Evolutionary conservation across 2,113 vertebrate genomes (phyloP).

Genomic region (Acrocephalus arundinaceus): DNA sequence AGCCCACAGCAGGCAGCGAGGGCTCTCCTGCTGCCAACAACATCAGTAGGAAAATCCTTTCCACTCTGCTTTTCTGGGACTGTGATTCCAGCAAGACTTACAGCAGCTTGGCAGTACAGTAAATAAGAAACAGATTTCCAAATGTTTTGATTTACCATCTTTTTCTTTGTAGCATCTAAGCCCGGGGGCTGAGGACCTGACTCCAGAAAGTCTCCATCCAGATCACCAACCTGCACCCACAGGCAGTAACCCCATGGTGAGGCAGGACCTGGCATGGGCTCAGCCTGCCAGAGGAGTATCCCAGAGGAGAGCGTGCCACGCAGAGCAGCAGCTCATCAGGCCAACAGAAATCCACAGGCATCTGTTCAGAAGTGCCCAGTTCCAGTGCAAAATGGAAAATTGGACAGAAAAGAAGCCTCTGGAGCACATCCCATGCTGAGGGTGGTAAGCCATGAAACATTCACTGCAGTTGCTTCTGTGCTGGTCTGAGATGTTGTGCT

Average conservation of each 20-base stretch:
- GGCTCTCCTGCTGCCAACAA: not conserved
- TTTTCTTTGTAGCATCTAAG: not conserved
- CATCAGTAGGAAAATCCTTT: constrained; percentile 3
- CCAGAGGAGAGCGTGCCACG: rapidly evolving
- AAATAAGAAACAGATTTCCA: constrained; percentile 57
- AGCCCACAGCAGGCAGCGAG: not conserved
- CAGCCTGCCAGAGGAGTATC: not conserved
- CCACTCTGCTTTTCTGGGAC: not conserved
- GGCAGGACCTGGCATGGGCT: not conserved
- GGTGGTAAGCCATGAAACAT: not conserved
- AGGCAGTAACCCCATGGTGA: rapidly evolving
- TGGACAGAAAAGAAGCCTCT: not conserved
- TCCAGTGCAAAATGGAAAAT: not conserved
- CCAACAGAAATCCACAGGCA: not conserved
- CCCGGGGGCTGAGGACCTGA: not conserved
- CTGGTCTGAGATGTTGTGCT: not conserved
- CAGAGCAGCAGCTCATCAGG: not conserved
- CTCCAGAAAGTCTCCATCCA: not conserved
- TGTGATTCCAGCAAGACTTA: not conserved
- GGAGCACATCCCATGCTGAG: not conserved
- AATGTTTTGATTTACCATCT: not conserved
- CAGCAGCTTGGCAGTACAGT: constrained; percentile 18
- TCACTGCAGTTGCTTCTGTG: not conserved
- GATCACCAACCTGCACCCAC: rapidly evolving
- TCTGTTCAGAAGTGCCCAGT: not conserved